Percentiles rank a stretch among this genome's conserved stretches.
These are phyloP conservation scores for Leiothrix lutea DNA, from an alignment of 2,113 vertebrate species.

Conservation along the genomic window DNA sequence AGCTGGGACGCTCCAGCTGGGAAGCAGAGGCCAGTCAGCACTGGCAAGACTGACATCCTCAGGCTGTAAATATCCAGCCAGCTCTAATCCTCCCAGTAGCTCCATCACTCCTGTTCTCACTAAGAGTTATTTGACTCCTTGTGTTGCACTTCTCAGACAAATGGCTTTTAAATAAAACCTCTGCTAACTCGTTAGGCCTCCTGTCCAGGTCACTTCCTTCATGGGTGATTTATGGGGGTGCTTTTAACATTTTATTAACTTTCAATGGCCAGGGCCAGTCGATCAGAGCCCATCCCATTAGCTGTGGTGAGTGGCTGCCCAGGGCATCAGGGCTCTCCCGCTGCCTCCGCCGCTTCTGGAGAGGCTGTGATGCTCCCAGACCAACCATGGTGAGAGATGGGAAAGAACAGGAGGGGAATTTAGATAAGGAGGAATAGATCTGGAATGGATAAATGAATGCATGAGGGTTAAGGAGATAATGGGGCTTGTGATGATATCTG, in stretches of 20 bases:
- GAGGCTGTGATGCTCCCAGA: accelerated
- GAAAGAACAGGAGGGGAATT: background rate
- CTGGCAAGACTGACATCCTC: background rate
- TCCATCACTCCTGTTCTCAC: conserved; percentile 4
- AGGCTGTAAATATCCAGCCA: background rate
- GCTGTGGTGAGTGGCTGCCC: background rate
- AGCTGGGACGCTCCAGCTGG: background rate
- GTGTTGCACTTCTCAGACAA: conserved; percentile 3
- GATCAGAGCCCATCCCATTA: background rate
- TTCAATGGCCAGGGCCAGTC: background rate
- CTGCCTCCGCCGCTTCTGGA: background rate
- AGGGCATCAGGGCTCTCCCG: background rate
- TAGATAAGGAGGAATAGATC: background rate
- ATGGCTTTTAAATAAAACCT: conserved; percentile 44
- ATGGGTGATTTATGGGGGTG: conserved; percentile 4
- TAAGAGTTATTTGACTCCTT: conserved; percentile 50
- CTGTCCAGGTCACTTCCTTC: conserved; percentile 32
- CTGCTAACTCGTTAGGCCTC: conserved; percentile 27
- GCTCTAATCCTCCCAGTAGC: background rate
- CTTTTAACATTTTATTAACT: conserved; percentile 51
- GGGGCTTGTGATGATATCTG: background rate
- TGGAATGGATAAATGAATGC: background rate
- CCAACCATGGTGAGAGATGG: background rate
- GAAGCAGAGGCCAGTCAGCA: background rate
- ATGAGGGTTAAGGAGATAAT: conserved; percentile 23